phyloP scores from a whole-genome alignment of 2,797 vertebrate genomes.

The Lacerta viridis region DNA sequence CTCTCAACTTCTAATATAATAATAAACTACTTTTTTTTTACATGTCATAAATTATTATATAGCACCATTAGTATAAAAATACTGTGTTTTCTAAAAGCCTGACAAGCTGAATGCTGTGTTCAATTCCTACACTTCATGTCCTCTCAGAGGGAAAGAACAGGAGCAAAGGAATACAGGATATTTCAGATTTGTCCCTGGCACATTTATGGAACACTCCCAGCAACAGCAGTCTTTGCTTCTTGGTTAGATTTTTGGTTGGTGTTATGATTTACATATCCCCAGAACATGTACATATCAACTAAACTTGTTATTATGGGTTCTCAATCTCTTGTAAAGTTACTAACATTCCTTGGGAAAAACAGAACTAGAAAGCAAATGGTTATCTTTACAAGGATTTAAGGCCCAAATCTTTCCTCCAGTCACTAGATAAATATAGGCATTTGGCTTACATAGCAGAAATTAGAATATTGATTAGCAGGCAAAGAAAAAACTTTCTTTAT shows the following conservation, averaged over 20 bases:
- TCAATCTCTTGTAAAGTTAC: not conserved
- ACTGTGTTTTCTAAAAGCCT: not conserved
- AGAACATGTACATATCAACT: not conserved
- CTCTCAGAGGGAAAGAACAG: not conserved
- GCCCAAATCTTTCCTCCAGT: not conserved
- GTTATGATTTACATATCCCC: not conserved
- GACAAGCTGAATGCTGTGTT: not conserved
- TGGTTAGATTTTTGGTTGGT: not conserved
- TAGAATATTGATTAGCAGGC: not conserved
- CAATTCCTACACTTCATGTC: not conserved
- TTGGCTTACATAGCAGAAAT: not conserved
- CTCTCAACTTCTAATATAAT: not conserved
- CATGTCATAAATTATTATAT: not conserved
- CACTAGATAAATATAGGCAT: not conserved
- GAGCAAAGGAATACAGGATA: not conserved
- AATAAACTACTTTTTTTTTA: not conserved
- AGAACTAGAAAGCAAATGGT: not conserved
- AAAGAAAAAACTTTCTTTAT: not conserved
- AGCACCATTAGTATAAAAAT: not conserved
- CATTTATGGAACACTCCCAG: not conserved
- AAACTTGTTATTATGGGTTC: not conserved
- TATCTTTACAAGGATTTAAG: not conserved
- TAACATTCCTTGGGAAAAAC: not conserved
- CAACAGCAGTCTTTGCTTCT: not conserved
- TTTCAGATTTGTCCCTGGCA: not conserved